These are phyloP conservation scores for Glaucidium brasilianum DNA, from an alignment of 2,113 vertebrate genomes.

Conservation along the genomic window DNA sequence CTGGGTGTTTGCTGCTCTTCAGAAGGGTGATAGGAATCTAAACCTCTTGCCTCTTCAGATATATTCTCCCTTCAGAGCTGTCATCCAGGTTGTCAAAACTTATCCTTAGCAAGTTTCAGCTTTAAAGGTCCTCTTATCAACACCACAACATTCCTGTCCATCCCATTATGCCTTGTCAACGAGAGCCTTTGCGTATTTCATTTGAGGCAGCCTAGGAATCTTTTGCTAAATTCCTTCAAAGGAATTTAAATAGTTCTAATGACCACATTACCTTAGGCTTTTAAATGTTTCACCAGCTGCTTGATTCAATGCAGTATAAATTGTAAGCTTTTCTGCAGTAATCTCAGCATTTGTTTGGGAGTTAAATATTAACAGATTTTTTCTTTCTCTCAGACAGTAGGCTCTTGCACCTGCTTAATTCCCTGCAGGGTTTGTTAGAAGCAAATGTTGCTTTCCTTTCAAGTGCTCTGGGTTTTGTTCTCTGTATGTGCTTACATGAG, in stretches of 20 bases:
- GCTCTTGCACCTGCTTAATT: slow-evolving; percentile 32
- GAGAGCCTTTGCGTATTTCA: not conserved
- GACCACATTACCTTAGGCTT: slow-evolving; percentile 34
- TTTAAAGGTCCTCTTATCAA: not conserved
- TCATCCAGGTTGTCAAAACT: slow-evolving; percentile 12
- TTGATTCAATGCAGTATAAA: not conserved
- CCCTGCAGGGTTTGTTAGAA: not conserved
- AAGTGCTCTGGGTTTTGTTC: not conserved
- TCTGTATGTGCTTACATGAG: not conserved
- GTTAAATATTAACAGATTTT: slow-evolving; percentile 30
- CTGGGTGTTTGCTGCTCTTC: not conserved
- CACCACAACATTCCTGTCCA: not conserved
- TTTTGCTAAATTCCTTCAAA: slow-evolving; percentile 16
- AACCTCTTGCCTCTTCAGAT: slow-evolving; percentile 26
- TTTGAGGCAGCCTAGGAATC: not conserved
- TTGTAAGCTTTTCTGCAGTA: not conserved
- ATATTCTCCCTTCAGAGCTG: slow-evolving; percentile 9
- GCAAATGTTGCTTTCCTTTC: not conserved
- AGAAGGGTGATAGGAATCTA: not conserved
- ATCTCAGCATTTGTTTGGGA: slow-evolving; percentile 37
- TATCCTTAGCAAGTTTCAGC: not conserved
- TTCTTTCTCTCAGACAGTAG: not conserved
- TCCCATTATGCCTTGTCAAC: not conserved
- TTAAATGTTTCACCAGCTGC: slow-evolving; percentile 22
- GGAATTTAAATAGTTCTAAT: slow-evolving; percentile 38